These are phyloP conservation scores for Drosophila meridiana DNA, from an alignment of 2,888 invertebrate genomes.

Conservation along the genomic window DNA sequence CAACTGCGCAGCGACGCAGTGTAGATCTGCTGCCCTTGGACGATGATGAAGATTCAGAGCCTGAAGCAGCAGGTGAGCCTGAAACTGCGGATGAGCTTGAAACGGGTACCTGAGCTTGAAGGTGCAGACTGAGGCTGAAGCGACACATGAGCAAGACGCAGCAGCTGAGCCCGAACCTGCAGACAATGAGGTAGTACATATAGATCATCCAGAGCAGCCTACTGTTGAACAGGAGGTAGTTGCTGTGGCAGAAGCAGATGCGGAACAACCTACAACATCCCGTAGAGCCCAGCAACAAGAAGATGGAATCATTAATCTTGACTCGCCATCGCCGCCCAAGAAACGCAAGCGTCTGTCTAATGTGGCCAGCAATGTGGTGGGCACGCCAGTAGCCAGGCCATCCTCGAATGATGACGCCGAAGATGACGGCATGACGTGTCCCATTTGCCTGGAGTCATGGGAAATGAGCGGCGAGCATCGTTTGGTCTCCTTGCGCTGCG, in stretches of 20 bases:
- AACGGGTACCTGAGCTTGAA: background rate
- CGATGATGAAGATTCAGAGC: background rate
- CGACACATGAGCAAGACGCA: background rate
- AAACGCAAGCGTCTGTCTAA: conserved; percentile 79
- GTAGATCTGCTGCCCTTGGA: conserved; percentile 4
- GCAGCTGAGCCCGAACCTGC: background rate
- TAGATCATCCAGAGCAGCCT: background rate
- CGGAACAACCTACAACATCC: conserved; percentile 26
- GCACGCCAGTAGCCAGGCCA: conserved; percentile 67
- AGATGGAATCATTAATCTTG: conserved; percentile 37
- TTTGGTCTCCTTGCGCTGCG: conserved; percentile 94
- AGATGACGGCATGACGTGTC: conserved; percentile 90
- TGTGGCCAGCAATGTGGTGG: background rate
- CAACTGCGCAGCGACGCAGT: conserved; percentile 9
- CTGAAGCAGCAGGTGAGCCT: background rate
- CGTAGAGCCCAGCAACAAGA: conserved; percentile 15
- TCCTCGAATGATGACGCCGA: conserved; percentile 86
- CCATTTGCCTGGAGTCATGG: conserved; percentile 96
- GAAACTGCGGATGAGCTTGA: background rate
- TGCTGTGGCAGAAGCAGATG: background rate
- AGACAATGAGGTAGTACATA: background rate
- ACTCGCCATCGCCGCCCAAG: conserved; percentile 77
- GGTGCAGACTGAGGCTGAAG: background rate
- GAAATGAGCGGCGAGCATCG: conserved; percentile 94
- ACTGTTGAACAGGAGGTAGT: background rate